Evolutionary conservation across 2,888 invertebrate genomes (phyloP), one percentile per base, ranked within the genome.

Genomic region (Harmothoe impar): DNA sequence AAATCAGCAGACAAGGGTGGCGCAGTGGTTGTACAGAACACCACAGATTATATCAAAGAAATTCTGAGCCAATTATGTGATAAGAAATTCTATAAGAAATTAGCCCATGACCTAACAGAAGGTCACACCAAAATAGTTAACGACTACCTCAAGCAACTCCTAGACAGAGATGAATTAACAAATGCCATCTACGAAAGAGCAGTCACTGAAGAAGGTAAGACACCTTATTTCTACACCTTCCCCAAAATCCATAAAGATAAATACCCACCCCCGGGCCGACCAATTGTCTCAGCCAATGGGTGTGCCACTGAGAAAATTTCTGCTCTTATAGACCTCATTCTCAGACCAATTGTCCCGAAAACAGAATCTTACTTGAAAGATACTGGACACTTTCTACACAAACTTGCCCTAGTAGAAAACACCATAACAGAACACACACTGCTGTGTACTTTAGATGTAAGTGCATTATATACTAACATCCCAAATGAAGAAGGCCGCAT

Each of bases 291-390:
- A 29, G 72, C 72, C 29, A 72, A 72, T 72, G 20, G n/a, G 0
- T 72, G 72, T 72, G 72, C 72, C 29, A 72, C 72, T 29, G 72
- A 72, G 17, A 72, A 72, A 25, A 72, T 72, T 7, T 72, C 72
- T 15, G 72, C 72, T 7, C 72, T 72, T 3, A 29, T 72, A 29
- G 72, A 72, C 17, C 1, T 31, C 0, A 72, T 72, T 0, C 29
- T 72, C 0, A 72, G 72, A 29, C 72, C 72, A 23, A 25, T 72
- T 15, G 72, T 72, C 20, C 62, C 62, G 7, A 5, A 3, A 3
- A 62, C 62, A 3, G 15, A 20, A 1, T 62, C 62, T 15, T 62
- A 62, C 15, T 5, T 62, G 12, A 72, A 72, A 17, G 72, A 72
- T 25, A 72, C 72, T 7, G 25, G 29, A 3, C 72, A 72, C 31